These are phyloP conservation scores for Podotricha telesiphe DNA, from an alignment of 2,888 invertebrate genomes.

Conservation along the genomic window DNA sequence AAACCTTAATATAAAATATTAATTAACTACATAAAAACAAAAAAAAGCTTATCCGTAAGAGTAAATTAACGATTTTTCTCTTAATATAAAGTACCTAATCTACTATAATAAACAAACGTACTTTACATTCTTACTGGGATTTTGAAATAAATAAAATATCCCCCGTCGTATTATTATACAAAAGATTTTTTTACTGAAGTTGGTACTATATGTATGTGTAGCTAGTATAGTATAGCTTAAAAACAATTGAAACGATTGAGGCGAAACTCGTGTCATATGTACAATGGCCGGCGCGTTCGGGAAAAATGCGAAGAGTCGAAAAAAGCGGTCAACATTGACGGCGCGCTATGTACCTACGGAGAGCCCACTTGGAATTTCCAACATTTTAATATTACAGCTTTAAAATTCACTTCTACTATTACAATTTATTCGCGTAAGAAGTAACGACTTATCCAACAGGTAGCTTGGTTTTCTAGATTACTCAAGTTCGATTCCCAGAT, in stretches of 20 bases:
- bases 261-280: conserved; percentile 37
- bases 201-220: background rate
- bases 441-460: too few relatives aligned
- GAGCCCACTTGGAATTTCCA: conserved; percentile 31
- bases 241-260: conserved; percentile 39
- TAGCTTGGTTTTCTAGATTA: too few relatives aligned
- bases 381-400: conserved; percentile 28
- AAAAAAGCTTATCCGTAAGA: too few relatives aligned
- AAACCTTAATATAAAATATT: too few relatives aligned
- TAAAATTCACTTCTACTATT: conserved; percentile 4
- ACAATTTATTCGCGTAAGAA: background rate
- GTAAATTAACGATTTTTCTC: too few relatives aligned
- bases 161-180: background rate
- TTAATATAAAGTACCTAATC: too few relatives aligned
- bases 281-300: conserved; percentile 31
- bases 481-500: too few relatives aligned
- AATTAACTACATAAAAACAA: too few relatives aligned
- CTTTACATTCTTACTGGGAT: background rate
- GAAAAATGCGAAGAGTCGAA: conserved; percentile 39
- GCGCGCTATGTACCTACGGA: conserved; percentile 19
- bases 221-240: conserved; percentile 21
- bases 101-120: too few relatives aligned
- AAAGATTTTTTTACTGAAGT: background rate
- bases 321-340: conserved; percentile 42
- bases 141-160: background rate